Percentiles rank a stretch among this genome's conserved stretches.
phyloP scores from a whole-genome alignment of 1,140 invertebrate genomes.

The Muscidifurax raptorellus region DNA sequence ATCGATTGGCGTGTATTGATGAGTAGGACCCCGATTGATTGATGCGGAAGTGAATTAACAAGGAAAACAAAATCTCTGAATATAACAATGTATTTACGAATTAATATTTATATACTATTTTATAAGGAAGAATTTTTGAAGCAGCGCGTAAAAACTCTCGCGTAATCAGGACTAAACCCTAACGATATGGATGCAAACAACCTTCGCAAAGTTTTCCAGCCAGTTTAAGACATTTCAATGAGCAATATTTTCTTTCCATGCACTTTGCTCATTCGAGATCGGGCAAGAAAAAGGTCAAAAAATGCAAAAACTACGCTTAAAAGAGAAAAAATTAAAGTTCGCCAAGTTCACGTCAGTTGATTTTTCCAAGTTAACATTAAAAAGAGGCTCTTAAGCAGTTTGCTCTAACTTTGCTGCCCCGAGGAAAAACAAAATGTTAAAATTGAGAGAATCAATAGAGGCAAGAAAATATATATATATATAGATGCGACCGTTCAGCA shows the following conservation, averaged over 20 bases:
- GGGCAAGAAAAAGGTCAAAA: not conserved
- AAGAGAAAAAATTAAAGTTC: constrained; percentile 15
- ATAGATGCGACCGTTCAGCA: no score
- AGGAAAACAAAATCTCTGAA: no score
- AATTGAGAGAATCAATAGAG: not conserved
- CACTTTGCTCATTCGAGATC: not conserved
- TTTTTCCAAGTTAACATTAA: constrained; percentile 15
- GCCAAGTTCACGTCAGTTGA: constrained; percentile 24
- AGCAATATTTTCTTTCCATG: constrained; percentile 6
- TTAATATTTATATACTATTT: no score
- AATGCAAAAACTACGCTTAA: constrained; percentile 5
- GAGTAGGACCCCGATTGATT: constrained; percentile 28
- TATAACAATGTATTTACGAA: no score
- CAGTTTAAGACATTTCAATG: constrained; percentile 11
- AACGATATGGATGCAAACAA: not conserved
- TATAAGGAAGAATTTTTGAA: no score
- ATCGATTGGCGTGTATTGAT: not conserved
- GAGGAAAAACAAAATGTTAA: constrained; percentile 34
- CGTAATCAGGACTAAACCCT: not conserved
- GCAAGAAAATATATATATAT: not conserved
- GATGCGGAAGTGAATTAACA: constrained; percentile 39
- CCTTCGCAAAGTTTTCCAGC: not conserved
- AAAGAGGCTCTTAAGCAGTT: constrained; percentile 56
- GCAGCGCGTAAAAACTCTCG: no score
- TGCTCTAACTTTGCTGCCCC: constrained; percentile 54